Percentiles rank a stretch among this genome's conserved stretches.
phyloP scores from a whole-genome alignment of 2,888 invertebrate species.

The Darwinula stevensoni region DNA sequence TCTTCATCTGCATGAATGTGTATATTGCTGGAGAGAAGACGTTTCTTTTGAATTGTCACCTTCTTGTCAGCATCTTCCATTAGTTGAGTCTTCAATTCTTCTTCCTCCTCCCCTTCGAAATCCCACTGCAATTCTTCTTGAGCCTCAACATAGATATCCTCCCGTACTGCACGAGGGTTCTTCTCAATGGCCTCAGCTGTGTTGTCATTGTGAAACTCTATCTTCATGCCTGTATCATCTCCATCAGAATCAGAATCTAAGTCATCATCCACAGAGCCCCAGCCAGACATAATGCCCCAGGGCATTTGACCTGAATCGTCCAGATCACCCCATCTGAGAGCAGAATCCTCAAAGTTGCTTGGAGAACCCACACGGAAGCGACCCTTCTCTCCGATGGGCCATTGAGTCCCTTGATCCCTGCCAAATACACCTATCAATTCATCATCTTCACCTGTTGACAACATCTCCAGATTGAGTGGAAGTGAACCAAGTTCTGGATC shows the following conservation, averaged over 20 bases:
- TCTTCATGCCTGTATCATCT: conserved; percentile 30
- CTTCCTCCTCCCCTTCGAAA: conserved; percentile 10
- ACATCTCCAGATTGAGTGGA: neutral
- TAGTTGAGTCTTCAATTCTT: conserved; percentile 6
- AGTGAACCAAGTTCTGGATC: no score
- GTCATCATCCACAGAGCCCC: conserved; percentile 14
- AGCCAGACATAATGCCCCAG: conserved; percentile 9
- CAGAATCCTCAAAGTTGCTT: conserved; percentile 12
- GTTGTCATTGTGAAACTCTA: conserved; percentile 39
- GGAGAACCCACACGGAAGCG: conserved; percentile 12
- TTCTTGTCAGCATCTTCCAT: neutral
- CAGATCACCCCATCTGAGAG: conserved; percentile 11
- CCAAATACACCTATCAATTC: no score
- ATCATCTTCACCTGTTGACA: no score
- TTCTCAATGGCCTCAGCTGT: conserved; percentile 8
- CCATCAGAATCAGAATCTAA: conserved; percentile 22
- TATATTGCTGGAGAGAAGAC: no score
- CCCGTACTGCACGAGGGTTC: neutral
- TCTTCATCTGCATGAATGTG: no score
- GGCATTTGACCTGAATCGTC: conserved; percentile 7
- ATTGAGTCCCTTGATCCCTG: no score
- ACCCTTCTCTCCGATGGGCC: conserved; percentile 1
- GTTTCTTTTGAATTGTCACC: no score
- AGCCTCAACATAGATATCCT: neutral
- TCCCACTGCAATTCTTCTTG: conserved; percentile 6